Percentiles rank a stretch among this genome's conserved stretches.
These are phyloP conservation scores for Matsumurasca onukii DNA, from an alignment of 1,140 invertebrate species.

Conservation along the genomic window DNA sequence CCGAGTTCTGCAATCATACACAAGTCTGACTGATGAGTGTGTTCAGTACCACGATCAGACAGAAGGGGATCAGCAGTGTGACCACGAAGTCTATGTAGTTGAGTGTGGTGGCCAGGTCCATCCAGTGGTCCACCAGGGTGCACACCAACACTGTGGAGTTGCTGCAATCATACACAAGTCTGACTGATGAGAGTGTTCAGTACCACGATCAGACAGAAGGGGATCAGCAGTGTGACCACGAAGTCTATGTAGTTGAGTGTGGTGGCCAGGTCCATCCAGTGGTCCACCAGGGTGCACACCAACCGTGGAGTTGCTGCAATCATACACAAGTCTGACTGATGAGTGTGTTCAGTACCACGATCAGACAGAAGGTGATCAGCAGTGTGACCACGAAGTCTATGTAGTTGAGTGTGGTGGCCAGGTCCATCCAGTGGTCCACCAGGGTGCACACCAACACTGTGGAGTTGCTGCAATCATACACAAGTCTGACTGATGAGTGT, in stretches of 20 bases:
- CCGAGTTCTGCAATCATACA: conserved; percentile 40
- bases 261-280: conserved; percentile 52
- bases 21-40: conserved; percentile 59
- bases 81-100: conserved; percentile 69
- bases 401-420: conserved; percentile 63
- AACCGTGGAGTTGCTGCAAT: conserved; percentile 44
- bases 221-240: conserved; percentile 66
- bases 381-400: conserved; percentile 71
- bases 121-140: conserved; percentile 49
- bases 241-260: conserved; percentile 70
- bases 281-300: conserved; percentile 51
- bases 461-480: conserved; percentile 40
- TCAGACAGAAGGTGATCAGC: conserved; percentile 66
- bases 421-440: conserved; percentile 48
- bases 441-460: conserved; percentile 52
- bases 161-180: conserved; percentile 45
- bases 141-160: conserved; percentile 50
- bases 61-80: conserved; percentile 69
- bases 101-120: conserved; percentile 55
- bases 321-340: conserved; percentile 58
- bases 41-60: conserved; percentile 69
- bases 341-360: conserved; percentile 67
- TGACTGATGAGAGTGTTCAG: conserved; percentile 68
- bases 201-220: conserved; percentile 65
- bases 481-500: conserved; percentile 59